Base-by-base conservation (phyloP, 2,113 vertebrate species). In the Phasianus colchicus region DNA sequence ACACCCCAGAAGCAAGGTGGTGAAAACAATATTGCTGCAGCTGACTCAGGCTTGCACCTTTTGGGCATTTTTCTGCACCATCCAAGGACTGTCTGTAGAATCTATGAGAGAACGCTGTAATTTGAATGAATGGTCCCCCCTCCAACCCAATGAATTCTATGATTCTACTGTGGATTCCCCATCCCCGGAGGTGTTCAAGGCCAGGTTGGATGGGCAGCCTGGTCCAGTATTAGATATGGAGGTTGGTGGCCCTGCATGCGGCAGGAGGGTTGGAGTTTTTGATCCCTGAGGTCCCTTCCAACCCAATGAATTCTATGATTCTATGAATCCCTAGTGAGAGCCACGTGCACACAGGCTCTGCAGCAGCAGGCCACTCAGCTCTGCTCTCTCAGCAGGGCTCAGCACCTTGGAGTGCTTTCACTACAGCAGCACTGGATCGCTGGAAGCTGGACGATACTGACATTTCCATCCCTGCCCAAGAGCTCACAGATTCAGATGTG, bases 361-460 rank as follows among this genome's bases (percentile, higher is more conserved):
- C 52, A 30, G 52, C 52, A 54, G 52, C 52, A 54, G 27, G 25
- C 25, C 14, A 15, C 52, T 27, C 27, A 32, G 54, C 30, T 6
- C 55, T 32, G 29, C 55, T 19, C 30, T 32, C 30, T 32, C 29
- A 57, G 30, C 6, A 4, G 67, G 58, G n/a, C 58, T 71, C 9
- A 5, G 55, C 71, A 82, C 32, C 24, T 5, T 3, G 63, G 71
- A 60, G 1, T 12, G 34, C 82, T 54, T 13, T 1, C 57, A 27
- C 60, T 43, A 5, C 1, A 17, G 38, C 0, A 27, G n/a, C 13
- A n/a, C 25, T 27, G 32, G 36, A 64, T 21, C 18, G 10, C 1
- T 15, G 52, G 0, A 63, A 55, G 4, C 34, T 36, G 54, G 24
- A 24, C 9, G 38, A 47, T 0, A 5, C 1, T 20, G 19, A 8